These are phyloP conservation scores for Melipona bicolor DNA, from an alignment of 2,888 invertebrate genomes.

Conservation along the genomic window DNA sequence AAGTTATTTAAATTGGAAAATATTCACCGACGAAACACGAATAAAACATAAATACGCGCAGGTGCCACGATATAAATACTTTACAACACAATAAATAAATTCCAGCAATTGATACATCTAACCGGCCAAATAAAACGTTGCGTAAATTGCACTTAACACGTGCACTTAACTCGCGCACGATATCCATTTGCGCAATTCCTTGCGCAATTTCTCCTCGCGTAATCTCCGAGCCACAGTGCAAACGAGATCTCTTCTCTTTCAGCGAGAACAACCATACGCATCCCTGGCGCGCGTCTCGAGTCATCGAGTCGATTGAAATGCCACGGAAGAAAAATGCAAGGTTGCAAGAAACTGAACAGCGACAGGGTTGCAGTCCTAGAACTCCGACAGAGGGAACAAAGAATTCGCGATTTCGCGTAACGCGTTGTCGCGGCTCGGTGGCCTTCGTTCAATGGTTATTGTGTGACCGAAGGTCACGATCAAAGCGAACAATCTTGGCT, in stretches of 20 bases:
- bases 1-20: too few relatives aligned
- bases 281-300: not conserved
- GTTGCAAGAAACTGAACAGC: constrained; percentile 1
- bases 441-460: constrained; percentile 42
- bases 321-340: not conserved
- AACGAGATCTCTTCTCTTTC: too few relatives aligned
- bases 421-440: constrained; percentile 38
- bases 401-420: constrained; percentile 1
- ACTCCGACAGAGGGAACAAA: constrained; percentile 29
- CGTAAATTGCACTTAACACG: not conserved
- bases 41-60: too few relatives aligned
- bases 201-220: not conserved
- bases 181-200: constrained; percentile 4
- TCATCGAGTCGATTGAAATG: constrained; percentile 6
- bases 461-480: constrained; percentile 58
- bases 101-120: not conserved
- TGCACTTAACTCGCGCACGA: not conserved
- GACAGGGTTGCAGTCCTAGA: not conserved
- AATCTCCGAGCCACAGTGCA: too few relatives aligned
- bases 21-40: too few relatives aligned
- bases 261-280: not conserved
- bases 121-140: not conserved
- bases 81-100: not conserved
- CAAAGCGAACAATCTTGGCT: constrained; percentile 40
- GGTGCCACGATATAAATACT: too few relatives aligned